phyloP scores from a whole-genome alignment of 2,113 vertebrate species.

The Bettongia penicillata region DNA sequence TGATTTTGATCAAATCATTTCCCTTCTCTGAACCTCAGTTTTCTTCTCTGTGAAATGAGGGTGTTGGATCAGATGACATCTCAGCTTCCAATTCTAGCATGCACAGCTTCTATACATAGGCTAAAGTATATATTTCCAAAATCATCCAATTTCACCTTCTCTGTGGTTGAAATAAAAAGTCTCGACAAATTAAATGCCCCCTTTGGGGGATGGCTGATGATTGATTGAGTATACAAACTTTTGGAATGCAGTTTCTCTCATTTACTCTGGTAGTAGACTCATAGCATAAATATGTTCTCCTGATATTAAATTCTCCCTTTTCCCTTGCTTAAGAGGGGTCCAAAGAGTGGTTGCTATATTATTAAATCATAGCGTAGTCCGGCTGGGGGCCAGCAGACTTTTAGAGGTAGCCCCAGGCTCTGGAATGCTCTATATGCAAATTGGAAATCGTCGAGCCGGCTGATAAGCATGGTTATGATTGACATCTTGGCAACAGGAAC shows the following conservation, averaged over 20 bases:
- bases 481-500: not conserved
- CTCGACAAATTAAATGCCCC: not conserved
- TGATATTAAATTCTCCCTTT: not conserved
- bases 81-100: not conserved
- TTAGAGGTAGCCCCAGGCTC: not conserved
- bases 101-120: not conserved
- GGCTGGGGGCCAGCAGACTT: not conserved
- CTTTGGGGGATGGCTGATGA: not conserved
- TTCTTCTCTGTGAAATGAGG: not conserved
- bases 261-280: slow-evolving; percentile 1
- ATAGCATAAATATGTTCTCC: not conserved
- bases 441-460: not conserved
- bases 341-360: not conserved
- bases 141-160: not conserved
- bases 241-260: not conserved
- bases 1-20: not conserved
- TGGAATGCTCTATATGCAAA: not conserved
- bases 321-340: not conserved
- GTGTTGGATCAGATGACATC: not conserved
- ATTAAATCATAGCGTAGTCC: not conserved
- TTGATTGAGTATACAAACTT: not conserved
- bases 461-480: not conserved
- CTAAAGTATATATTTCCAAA: not conserved
- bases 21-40: not conserved
- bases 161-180: not conserved